Evolutionary conservation across 2,797 vertebrate species (phyloP), one percentile per base, ranked within the genome.

Genomic region (Crenuchus spilurus): DNA sequence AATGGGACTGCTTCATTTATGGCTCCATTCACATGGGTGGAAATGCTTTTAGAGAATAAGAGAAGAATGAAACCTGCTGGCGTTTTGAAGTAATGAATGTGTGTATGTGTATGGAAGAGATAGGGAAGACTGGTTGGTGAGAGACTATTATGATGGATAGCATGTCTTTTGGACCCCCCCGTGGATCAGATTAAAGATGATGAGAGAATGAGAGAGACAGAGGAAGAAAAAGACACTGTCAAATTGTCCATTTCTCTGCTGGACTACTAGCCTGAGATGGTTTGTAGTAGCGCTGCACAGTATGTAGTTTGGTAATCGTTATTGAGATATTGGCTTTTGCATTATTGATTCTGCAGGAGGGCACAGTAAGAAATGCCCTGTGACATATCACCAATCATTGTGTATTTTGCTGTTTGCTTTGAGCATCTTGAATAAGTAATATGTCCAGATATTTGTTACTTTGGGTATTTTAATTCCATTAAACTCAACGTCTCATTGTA

Each of bases 111-210:
- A 11, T 31, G 26, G 20, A 11, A 13, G 8, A 52, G 44, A 18
- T 46, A 6, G 44, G 24, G 49, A 26, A 26, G 24, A 1, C 4
- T 11, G 10, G 24, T 55, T 24, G 24, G 54, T 13, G 68, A 48
- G 49, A 52, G 49, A 52, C 49, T 52, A 52, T 52, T 57, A 57
- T 57, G 30, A 58, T n/a, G 22, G 30, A 52, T 52, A 52, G 52
- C 9, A 3, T 35, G 33, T 58, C 55, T 37, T 31, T 58, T 18
- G 22, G 8, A 37, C 28, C 54, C 55, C 54, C 55, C 28, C 9
- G 39, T 13, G 26, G 10, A 2, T 72, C 44, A 71, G 22, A 51
- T 61, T 41, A 51, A 16, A 72, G 44, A 58, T 37, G n/a, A 57
- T 35, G 52, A 33, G 6, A 57, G 30, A n/a, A 6, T 16, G 14